A percentile compares a stretch with the other conserved stretches of the same genome.
These are phyloP conservation scores for Callyntrura guangdongensis DNA, from an alignment of 2,888 invertebrate genomes.

Conservation along the genomic window DNA sequence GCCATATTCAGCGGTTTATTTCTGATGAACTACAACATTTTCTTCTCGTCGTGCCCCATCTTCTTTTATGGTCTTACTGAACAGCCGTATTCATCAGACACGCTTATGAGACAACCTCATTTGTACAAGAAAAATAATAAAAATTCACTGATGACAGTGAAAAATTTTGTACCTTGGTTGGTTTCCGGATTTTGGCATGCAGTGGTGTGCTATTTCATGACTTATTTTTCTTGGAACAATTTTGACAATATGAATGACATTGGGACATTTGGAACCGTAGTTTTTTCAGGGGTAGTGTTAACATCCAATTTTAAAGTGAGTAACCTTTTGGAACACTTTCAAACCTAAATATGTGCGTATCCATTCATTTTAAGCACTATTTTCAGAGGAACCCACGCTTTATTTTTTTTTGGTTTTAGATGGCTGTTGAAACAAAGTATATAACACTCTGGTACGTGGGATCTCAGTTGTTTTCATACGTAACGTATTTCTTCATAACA, in stretches of 20 bases:
- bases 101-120: conserved; percentile 89
- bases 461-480: conserved; percentile 88
- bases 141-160: conserved; percentile 89
- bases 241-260: conserved; percentile 85
- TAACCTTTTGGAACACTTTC: not conserved
- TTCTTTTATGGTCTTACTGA: conserved; percentile 91
- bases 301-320: conserved; percentile 39
- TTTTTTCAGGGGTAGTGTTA: conserved; percentile 47
- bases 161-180: conserved; percentile 89
- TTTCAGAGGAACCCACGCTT: not conserved
- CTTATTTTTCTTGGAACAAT: conserved; percentile 85
- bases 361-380: not conserved
- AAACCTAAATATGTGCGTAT: not conserved
- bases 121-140: conserved; percentile 89
- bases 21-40: conserved; percentile 91
- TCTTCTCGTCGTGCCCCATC: conserved; percentile 92
- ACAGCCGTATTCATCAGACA: conserved; percentile 89
- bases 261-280: conserved; percentile 87
- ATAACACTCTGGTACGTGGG: conserved; percentile 88
- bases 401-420: conserved; percentile 84
- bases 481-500: conserved; percentile 88
- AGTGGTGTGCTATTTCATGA: conserved; percentile 88
- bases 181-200: conserved; percentile 89
- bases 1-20: conserved; percentile 86
- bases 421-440: conserved; percentile 89